Base-by-base conservation (phyloP, 2,113 vertebrate species). In the Deroptyus accipitrinus region DNA sequence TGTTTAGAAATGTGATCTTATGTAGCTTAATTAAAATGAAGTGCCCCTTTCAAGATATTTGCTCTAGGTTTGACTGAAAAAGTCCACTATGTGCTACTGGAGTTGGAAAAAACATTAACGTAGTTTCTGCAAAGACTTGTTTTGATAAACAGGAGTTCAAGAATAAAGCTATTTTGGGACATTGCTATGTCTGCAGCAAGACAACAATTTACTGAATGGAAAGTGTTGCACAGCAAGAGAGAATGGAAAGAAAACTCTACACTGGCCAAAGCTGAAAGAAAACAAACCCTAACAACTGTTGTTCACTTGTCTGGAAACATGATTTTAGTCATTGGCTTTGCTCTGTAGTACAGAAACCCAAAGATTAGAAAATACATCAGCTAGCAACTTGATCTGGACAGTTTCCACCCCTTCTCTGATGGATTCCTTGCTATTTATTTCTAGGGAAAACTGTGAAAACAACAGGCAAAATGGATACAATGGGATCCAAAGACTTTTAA, bases 11-110 rank as follows among this genome's bases (percentile, higher is more conserved):
- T 86, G 91, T 62, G 95, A 89, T 80, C 95, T 95, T 97, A 88
- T 96, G 93, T 51, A 97, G 93, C 93, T 86, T 97, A 92, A 96
- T 96, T 97, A 96, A 97, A 97, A 94, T 86, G 63, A 79, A 94
- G 95, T 96, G 67, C 94, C 51, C 83, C 88, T 94, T 73, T 96
- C 81, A 96, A 96, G 96, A 79, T 95, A 96, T 91, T 96, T 94
- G 94, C 94, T 94, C 91, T 83, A 63, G 86, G 86, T 95, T 94
- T 87, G 77, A 81, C 92, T 96, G 95, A 96, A 96, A 97, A 96
- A 97, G 83, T 95, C 94, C 88, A 94, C 94, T 95, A 93, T 97
- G 93, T 66, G 90, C 46, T n/a, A 67, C 84, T 92, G 95, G 83
- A 91, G 88, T 82, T 94, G 95, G 95, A 91, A 94, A 94, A 92